Conservation (phyloP, 2,797 vertebrate species). For the Sebastes nivosus region DNA sequence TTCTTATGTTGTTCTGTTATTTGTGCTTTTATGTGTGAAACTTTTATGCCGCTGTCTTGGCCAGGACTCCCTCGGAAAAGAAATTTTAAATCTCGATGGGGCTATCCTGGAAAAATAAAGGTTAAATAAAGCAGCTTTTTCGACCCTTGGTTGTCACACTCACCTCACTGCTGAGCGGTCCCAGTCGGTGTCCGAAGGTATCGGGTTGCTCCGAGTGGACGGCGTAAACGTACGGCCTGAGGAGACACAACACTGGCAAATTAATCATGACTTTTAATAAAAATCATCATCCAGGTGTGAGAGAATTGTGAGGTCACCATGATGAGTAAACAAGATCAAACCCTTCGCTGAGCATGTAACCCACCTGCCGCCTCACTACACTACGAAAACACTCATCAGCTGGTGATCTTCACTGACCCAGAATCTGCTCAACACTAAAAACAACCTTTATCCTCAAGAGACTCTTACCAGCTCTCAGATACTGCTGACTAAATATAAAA, state of each 20-base stretch:
- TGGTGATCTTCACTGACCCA: background rate
- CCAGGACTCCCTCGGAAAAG: too few species aligned
- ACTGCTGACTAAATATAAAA: background rate
- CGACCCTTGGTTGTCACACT: constrained; percentile 33
- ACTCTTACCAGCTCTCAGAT: background rate
- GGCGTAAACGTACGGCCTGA: constrained; percentile 94
- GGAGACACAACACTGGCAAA: background rate
- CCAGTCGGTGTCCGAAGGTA: constrained; percentile 92
- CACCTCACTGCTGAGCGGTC: constrained; percentile 94
- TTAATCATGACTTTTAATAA: background rate
- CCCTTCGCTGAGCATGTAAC: background rate
- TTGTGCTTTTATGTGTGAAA: too few species aligned
- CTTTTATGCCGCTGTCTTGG: too few species aligned
- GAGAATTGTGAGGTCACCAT: background rate
- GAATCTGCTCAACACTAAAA: background rate
- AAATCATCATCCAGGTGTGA: background rate
- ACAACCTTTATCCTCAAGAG: background rate
- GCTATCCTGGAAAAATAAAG: too few species aligned
- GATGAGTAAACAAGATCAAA: background rate
- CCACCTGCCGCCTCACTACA: background rate
- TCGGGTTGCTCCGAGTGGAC: constrained; percentile 98
- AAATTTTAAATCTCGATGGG: too few species aligned
- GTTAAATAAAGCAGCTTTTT: background rate
- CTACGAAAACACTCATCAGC: background rate
- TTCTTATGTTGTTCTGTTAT: too few species aligned